Base-by-base conservation (phyloP, 1,140 invertebrate genomes). In the Spodoptera litura region DNA sequence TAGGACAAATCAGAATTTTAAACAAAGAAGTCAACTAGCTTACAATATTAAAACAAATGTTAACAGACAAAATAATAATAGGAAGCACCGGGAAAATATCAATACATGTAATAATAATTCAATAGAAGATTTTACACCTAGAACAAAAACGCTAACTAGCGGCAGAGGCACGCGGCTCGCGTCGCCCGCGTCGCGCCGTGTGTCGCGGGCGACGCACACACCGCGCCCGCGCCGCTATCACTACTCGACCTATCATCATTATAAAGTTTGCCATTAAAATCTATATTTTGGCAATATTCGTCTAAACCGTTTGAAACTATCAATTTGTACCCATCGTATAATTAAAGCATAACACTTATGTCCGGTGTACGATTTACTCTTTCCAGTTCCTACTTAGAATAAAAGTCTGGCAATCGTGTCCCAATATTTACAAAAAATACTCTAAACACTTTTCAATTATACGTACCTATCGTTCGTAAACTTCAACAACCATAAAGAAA, bases 1-100 rank as follows among this genome's bases (percentile, higher is more conserved):
- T 79, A 84, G 62, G 81, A 87, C 89, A 87, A 85, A 86, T 86
- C 86, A 83, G 78, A 87, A 89, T 87, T 88, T 89, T 73, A 88
- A 85, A 88, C 84, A 86, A 87, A 85, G 81, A 82, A 85, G 83
- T 88, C 79, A 91, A 91, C 90, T 89, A 93, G 83, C 87, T 90
- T 91, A 91, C 81, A 88, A 88, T 89, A 89, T 77, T 68, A 77
- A 92, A 92, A 92, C 88, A 91, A 92, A 92, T 91, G 83, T 91
- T 81, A 94, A 94, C 91, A 94, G 85, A 91, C 83, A 89, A 93
- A 91, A 92, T 91, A 89, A 91, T 89, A 90, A 86, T 89, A 90
- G 91, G 91, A 93, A 94, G 92, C 92, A 94, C 92, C 91, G 90
- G 90, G 78, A 89, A 88, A 89, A 83, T 88, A 87, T 87, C 80